Percentiles rank a stretch among this genome's conserved stretches.
Conservation (phyloP, 2,888 invertebrate species). For the Drosophila subquinaria region DNA sequence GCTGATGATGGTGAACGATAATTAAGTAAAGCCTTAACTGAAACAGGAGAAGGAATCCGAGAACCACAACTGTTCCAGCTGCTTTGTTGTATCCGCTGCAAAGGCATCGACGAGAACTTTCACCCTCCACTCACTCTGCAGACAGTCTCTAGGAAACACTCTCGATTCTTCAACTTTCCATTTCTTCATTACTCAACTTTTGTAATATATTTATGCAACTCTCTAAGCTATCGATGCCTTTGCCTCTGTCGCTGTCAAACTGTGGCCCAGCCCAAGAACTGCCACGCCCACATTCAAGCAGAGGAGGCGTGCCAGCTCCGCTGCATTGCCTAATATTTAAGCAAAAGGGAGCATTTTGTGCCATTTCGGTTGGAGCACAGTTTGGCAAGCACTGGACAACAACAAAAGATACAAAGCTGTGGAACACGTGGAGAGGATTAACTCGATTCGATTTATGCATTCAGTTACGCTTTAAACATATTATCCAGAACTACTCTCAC, state of each 20-base stretch:
- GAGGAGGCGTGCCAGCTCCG: constrained; percentile 50
- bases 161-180: constrained; percentile 29
- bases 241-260: constrained; percentile 20
- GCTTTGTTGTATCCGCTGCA: constrained; percentile 1
- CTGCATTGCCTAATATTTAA: constrained; percentile 72
- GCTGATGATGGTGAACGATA: constrained; percentile 42
- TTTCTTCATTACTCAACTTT: constrained; percentile 65
- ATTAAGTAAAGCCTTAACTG: constrained; percentile 37
- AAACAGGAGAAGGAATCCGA: constrained; percentile 23
- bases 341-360: constrained; percentile 63
- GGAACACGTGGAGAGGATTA: neutral
- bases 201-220: constrained; percentile 82
- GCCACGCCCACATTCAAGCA: constrained; percentile 40
- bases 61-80: constrained; percentile 16
- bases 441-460: neutral
- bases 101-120: constrained; percentile 41
- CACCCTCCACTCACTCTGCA: neutral
- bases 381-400: constrained; percentile 44
- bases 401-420: constrained; percentile 12
- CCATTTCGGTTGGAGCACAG: constrained; percentile 63
- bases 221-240: constrained; percentile 39
- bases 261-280: constrained; percentile 46
- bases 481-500: constrained; percentile 53
- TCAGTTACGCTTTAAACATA: constrained; percentile 51
- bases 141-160: constrained; percentile 1